Conservation (phyloP, 2,113 vertebrate genomes). For the Corythaixoides concolor region DNA sequence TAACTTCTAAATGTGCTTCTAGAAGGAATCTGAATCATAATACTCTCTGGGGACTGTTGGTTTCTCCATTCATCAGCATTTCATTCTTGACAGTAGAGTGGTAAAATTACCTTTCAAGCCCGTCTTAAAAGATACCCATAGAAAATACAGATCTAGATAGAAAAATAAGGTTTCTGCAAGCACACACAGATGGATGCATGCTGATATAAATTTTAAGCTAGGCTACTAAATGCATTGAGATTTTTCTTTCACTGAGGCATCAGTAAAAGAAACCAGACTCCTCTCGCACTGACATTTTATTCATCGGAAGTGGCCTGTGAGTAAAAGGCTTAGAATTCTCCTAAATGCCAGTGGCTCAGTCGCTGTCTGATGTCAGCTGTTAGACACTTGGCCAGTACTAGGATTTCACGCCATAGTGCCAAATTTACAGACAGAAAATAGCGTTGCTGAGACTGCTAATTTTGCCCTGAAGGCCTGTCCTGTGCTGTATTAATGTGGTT, state of each 20-base stretch:
- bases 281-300: neutral
- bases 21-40: neutral
- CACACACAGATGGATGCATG: neutral
- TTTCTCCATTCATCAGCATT: neutral
- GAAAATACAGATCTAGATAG: neutral
- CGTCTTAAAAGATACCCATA: neutral
- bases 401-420: neutral
- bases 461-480: neutral
- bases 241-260: slow-evolving; percentile 15
- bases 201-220: neutral
- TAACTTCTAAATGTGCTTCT: slow-evolving; percentile 21
- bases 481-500: neutral
- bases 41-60: neutral
- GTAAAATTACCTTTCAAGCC: neutral
- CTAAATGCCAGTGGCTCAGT: slow-evolving; percentile 9
- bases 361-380: slow-evolving; percentile 38
- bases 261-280: slow-evolving; percentile 33
- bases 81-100: neutral
- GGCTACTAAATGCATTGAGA: neutral
- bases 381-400: neutral
- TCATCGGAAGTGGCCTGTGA: slow-evolving; percentile 55
- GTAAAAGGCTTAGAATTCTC: slow-evolving; percentile 56
- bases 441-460: neutral
- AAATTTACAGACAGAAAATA: neutral
- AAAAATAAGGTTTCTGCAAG: neutral